A percentile compares a stretch with the other conserved stretches of the same genome.
Conservation (phyloP, 2,113 vertebrate genomes). For the Rhagologus leucostigma region DNA sequence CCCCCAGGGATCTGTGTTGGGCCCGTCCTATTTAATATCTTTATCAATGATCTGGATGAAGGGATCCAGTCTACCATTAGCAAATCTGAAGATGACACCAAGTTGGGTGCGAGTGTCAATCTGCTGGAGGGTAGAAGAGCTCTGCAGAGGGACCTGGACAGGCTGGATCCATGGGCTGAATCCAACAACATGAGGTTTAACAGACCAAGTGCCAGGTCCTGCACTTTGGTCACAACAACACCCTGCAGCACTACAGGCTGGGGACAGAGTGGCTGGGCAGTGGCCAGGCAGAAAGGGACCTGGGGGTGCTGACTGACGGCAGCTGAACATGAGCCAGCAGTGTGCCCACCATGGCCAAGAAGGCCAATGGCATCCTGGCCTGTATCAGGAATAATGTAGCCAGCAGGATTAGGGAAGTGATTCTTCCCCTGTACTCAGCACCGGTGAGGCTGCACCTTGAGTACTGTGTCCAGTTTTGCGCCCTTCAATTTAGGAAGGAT, state of each 20-base stretch:
- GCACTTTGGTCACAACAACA: background rate
- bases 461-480: background rate
- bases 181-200: background rate
- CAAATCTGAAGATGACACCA: background rate
- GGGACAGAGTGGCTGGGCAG: background rate
- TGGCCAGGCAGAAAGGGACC: background rate
- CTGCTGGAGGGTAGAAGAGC: background rate
- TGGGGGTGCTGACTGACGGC: background rate
- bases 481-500: background rate
- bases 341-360: rapidly evolving
- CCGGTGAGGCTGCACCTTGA: background rate
- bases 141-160: background rate
- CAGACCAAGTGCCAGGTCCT: background rate
- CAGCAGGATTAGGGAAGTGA: background rate
- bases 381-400: background rate
- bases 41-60: background rate
- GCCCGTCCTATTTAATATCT: background rate
- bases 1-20: background rate
- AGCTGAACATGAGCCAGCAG: background rate
- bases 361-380: background rate
- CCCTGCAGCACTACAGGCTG: background rate
- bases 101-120: background rate
- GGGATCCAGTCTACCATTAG: background rate
- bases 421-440: background rate
- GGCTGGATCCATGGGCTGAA: background rate